Conservation (phyloP, 1,140 invertebrate species). For the Lepidurus arcticus region DNA sequence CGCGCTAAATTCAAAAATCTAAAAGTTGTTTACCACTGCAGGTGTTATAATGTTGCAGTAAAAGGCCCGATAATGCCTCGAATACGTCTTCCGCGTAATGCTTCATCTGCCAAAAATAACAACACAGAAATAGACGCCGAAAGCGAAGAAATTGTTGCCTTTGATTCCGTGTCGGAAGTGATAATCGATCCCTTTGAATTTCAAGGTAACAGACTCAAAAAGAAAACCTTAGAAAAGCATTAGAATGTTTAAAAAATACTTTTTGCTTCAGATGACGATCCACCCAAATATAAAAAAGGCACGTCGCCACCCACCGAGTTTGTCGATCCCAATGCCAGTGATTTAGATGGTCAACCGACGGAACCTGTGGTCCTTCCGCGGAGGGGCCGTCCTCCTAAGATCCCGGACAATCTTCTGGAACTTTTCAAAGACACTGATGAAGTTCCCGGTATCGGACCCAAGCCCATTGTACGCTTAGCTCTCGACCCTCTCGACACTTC, state of each 20-base stretch:
- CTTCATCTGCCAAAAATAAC: neutral
- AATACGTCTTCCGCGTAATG: neutral
- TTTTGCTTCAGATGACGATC: neutral
- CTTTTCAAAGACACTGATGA: slow-evolving; percentile 26
- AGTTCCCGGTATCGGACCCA: slow-evolving; percentile 28
- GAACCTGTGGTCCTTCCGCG: slow-evolving; percentile 11
- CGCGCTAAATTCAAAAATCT: no score
- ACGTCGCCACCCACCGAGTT: neutral
- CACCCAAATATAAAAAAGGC: neutral
- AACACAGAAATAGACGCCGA: neutral
- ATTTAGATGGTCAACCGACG: neutral
- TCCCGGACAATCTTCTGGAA: slow-evolving; percentile 22
- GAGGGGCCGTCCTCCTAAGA: slow-evolving; percentile 24
- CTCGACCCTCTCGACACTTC: neutral
- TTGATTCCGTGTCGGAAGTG: neutral
- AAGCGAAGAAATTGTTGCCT: neutral
- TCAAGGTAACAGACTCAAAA: neutral
- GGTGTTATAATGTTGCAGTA: neutral
- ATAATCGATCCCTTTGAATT: neutral
- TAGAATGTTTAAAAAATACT: neutral
- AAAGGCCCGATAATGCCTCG: neutral
- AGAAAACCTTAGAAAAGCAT: neutral
- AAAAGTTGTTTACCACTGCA: no score
- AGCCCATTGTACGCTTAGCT: neutral
- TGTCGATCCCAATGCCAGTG: neutral